phyloP scores from a whole-genome alignment of 2,113 vertebrate genomes.

The Hoplias malabaricus region DNA sequence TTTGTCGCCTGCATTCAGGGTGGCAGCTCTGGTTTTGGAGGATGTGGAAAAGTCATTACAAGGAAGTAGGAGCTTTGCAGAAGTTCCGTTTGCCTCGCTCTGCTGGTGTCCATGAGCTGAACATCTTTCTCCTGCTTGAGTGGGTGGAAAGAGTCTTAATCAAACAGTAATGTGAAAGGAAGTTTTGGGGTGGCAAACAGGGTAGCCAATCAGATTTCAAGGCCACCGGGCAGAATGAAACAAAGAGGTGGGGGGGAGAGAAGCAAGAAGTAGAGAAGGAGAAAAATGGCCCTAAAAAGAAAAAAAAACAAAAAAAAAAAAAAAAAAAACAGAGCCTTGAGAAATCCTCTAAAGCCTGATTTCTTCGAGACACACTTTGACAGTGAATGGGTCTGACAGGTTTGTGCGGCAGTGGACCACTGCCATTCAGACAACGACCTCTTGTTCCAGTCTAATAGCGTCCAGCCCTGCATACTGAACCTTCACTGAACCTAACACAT shows the following conservation, averaged over 20 bases:
- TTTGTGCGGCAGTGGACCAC: conserved; percentile 38
- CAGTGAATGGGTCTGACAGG: conserved; percentile 44
- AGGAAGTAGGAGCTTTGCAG: no score
- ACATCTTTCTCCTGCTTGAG: no score
- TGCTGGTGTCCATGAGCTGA: no score
- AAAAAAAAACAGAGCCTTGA: conserved; percentile 15
- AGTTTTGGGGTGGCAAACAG: no score
- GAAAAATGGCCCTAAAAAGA: not conserved
- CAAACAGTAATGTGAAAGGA: no score
- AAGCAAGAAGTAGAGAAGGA: not conserved
- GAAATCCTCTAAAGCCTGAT: conserved; percentile 25
- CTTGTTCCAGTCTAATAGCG: conserved; percentile 40
- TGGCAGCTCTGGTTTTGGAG: no score
- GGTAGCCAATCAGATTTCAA: no score
- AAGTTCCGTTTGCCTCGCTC: no score
- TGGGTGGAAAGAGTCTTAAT: no score
- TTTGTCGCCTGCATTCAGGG: no score
- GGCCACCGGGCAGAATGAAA: no score
- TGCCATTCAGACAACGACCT: conserved; percentile 44
- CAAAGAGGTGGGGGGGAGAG: not conserved
- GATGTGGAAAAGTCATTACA: no score
- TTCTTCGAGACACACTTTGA: conserved; percentile 27
- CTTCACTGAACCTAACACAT: conserved; percentile 19
- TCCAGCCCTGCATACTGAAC: conserved; percentile 26
- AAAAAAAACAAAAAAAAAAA: not conserved